A percentile compares a stretch with the other conserved stretches of the same genome.
These are phyloP conservation scores for Cyprinodon tularosa DNA, from an alignment of 2,113 vertebrate genomes.

Conservation along the genomic window DNA sequence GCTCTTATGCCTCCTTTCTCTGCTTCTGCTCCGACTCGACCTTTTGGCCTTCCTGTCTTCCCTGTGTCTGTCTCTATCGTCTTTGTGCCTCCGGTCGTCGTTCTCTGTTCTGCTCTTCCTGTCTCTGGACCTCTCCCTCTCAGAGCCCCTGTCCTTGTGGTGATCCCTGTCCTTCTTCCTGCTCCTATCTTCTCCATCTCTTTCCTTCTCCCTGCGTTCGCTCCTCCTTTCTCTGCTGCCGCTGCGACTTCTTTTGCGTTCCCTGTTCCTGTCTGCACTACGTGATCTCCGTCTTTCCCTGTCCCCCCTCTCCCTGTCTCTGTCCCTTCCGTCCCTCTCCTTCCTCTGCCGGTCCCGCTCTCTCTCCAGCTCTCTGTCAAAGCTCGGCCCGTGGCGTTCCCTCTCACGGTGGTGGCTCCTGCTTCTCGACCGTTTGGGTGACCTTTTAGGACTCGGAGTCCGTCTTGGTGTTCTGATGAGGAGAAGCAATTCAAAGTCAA, in stretches of 20 bases:
- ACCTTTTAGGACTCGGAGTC: conserved; percentile 88
- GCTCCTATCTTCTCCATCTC: conserved; percentile 88
- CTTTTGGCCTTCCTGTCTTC: conserved; percentile 83
- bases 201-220: conserved; percentile 88
- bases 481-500: neutral
- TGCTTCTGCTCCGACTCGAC: conserved; percentile 77
- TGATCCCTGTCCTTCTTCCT: conserved; percentile 91
- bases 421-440: conserved; percentile 94
- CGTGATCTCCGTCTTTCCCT: conserved; percentile 72
- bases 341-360: conserved; percentile 93
- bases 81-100: conserved; percentile 87
- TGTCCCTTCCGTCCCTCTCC: conserved; percentile 83
- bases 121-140: conserved; percentile 87
- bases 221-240: conserved; percentile 69
- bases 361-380: conserved; percentile 93
- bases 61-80: conserved; percentile 89
- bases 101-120: conserved; percentile 85
- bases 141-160: conserved; percentile 87
- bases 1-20: conserved; percentile 83
- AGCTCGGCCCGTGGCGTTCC: conserved; percentile 90
- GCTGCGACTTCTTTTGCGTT: conserved; percentile 66
- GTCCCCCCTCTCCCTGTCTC: conserved; percentile 86
- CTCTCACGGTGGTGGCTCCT: conserved; percentile 92
- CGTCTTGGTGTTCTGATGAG: conserved; percentile 88
- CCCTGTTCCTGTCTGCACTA: conserved; percentile 68